Percentiles rank a stretch among this genome's conserved stretches.
Evolutionary conservation across 2,888 invertebrate genomes (phyloP).

Genomic region (Caenorhabditis plicata): DNA sequence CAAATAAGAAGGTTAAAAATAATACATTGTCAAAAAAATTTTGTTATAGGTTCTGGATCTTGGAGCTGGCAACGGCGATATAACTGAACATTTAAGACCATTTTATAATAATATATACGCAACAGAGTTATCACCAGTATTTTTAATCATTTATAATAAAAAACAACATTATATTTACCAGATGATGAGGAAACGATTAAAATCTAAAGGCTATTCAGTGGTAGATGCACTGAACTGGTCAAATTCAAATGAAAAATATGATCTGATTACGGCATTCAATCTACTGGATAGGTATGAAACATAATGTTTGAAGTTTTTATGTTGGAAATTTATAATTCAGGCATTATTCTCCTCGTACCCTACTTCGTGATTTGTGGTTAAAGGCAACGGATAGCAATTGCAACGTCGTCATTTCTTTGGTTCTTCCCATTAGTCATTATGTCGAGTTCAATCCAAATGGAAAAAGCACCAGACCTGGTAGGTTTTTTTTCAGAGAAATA

Average conservation of each 20-base stretch:
- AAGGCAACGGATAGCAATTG: slow-evolving; percentile 74
- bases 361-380: slow-evolving; percentile 77
- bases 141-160: background rate
- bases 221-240: slow-evolving; percentile 65
- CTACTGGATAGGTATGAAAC: slow-evolving; percentile 77
- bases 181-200: slow-evolving; percentile 81
- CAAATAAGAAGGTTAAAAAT: slow-evolving; percentile 22
- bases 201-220: slow-evolving; percentile 78
- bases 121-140: slow-evolving; percentile 81
- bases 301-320: background rate
- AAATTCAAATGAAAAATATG: slow-evolving; percentile 61
- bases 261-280: slow-evolving; percentile 86
- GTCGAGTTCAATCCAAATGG: slow-evolving; percentile 74
- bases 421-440: slow-evolving; percentile 89
- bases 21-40: slow-evolving; percentile 23
- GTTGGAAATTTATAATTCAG: slow-evolving; percentile 13
- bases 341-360: slow-evolving; percentile 80
- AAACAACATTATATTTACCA: slow-evolving; percentile 9
- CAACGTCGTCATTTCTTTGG: slow-evolving; percentile 77
- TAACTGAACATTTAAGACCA: slow-evolving; percentile 79
- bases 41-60: slow-evolving; percentile 74
- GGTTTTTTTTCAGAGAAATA: background rate
- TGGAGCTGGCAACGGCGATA: slow-evolving; percentile 93
- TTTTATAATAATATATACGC: slow-evolving; percentile 77
- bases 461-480: slow-evolving; percentile 40